phyloP scores from a whole-genome alignment of 2,888 invertebrate genomes.

The Ctena decussata region DNA sequence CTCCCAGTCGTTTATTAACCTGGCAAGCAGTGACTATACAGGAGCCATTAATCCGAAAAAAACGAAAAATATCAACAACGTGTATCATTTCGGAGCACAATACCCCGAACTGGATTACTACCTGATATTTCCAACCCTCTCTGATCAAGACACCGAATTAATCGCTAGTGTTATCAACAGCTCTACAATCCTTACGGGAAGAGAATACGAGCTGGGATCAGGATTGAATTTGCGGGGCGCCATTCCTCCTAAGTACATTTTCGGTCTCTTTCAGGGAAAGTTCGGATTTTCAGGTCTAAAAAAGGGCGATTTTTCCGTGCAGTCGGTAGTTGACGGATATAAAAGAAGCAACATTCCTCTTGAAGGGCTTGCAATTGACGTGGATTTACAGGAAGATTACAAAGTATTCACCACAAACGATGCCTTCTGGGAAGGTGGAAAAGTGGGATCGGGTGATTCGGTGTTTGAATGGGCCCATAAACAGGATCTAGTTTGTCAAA shows the following conservation, averaged over 20 bases:
- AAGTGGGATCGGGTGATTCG: neutral
- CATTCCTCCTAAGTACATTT: neutral
- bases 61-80: neutral
- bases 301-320: neutral
- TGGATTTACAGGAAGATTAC: neutral
- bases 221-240: neutral
- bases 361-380: neutral
- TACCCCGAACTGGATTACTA: neutral
- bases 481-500: neutral
- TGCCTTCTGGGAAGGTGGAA: neutral
- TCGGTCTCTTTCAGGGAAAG: neutral
- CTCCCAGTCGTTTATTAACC: neutral
- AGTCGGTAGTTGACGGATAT: neutral
- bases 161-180: neutral
- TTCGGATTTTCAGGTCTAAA: neutral
- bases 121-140: neutral
- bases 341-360: neutral
- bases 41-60: neutral
- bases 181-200: neutral
- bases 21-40: neutral
- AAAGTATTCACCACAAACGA: neutral
- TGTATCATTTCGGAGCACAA: neutral
- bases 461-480: conserved; percentile 2
- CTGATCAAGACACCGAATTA: neutral
- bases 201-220: neutral